phyloP scores from a whole-genome alignment of 2,888 invertebrate species.

The Neria commutata region DNA sequence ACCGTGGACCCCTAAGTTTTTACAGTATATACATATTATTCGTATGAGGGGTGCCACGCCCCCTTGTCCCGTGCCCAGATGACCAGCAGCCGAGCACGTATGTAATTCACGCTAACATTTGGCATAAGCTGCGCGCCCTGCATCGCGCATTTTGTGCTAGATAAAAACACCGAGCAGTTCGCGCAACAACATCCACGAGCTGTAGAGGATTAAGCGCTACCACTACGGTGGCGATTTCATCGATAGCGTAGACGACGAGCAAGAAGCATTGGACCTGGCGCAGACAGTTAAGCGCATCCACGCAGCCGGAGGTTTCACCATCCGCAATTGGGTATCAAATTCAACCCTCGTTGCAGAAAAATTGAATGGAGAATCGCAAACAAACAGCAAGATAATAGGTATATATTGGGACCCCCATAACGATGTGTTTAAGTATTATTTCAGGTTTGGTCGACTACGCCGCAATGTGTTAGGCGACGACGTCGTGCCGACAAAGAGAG shows the following conservation, averaged over 20 bases:
- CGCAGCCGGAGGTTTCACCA: constrained; percentile 10
- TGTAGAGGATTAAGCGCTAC: no score
- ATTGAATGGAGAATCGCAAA: not conserved
- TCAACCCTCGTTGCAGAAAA: constrained; percentile 1
- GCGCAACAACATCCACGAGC: no score
- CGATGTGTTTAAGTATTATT: constrained; percentile 9
- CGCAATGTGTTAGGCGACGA: constrained; percentile 13
- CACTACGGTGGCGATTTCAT: no score
- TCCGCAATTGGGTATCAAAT: constrained; percentile 17
- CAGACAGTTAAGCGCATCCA: no score
- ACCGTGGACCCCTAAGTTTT: no score
- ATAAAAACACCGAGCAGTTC: constrained; percentile 19
- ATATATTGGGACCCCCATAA: constrained; percentile 14
- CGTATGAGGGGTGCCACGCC: no score
- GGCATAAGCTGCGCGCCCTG: constrained; percentile 23
- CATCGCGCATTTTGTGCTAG: constrained; percentile 23
- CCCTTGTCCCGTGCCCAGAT: no score
- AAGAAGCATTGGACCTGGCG: no score
- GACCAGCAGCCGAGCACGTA: no score
- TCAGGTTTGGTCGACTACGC: constrained; percentile 11
- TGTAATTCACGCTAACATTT: constrained; percentile 31
- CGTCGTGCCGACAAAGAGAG: constrained; percentile 14
- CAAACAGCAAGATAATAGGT: not conserved
- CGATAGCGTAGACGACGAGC: no score
- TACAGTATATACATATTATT: no score